Conservation (phyloP, 2,113 vertebrate genomes). For the Rhinolophus ferrumequinum region DNA sequence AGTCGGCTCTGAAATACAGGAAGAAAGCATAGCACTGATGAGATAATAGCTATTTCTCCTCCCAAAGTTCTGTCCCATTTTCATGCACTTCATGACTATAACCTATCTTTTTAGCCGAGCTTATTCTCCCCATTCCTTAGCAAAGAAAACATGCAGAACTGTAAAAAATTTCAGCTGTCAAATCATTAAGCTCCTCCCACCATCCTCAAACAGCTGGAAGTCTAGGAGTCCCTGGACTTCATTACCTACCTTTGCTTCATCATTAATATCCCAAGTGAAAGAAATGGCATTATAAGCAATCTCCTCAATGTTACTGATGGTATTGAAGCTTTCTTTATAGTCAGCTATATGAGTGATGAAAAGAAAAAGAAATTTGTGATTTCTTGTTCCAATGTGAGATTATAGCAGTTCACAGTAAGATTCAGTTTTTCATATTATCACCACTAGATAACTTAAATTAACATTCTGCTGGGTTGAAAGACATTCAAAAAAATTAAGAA, state of each 20-base stretch:
- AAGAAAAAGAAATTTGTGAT: not conserved
- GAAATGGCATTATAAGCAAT: conserved; percentile 98
- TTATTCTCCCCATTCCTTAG: conserved; percentile 57
- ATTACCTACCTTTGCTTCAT: conserved; percentile 95
- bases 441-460: not conserved
- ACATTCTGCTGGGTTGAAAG: not conserved
- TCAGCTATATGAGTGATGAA: conserved; percentile 88
- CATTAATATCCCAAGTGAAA: conserved; percentile 99
- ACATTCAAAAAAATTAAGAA: not conserved
- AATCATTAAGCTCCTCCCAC: conserved; percentile 59
- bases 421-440: not conserved
- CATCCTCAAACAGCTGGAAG: conserved; percentile 14
- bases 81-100: not conserved
- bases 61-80: not conserved
- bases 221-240: not conserved
- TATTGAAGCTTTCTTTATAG: conserved; percentile 99
- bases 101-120: conserved; percentile 49
- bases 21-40: not conserved
- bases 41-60: not conserved
- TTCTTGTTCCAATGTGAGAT: not conserved
- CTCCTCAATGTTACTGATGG: conserved; percentile 99
- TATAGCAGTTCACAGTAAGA: not conserved
- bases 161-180: conserved; percentile 55
- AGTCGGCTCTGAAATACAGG: not conserved
- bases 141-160: conserved; percentile 62